These are phyloP conservation scores for Pteria penguin DNA, from an alignment of 2,888 invertebrate species.

Conservation along the genomic window DNA sequence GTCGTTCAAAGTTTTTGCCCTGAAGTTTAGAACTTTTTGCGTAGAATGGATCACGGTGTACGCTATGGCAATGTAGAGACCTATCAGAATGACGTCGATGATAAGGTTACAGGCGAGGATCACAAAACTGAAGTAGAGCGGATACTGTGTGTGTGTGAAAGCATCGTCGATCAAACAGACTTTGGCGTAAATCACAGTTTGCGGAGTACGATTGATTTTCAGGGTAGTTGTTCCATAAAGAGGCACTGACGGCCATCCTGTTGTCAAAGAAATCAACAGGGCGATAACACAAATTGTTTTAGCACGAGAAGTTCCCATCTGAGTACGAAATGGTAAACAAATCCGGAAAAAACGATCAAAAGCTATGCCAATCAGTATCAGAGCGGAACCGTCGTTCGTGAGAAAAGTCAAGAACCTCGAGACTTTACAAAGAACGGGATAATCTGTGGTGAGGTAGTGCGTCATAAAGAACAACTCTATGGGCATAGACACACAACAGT, in stretches of 20 bases:
- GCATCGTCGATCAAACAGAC: conserved; percentile 56
- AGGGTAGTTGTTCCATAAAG: conserved; percentile 58
- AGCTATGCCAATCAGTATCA: conserved; percentile 57
- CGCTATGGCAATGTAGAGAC: conserved; percentile 56
- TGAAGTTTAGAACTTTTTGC: neutral
- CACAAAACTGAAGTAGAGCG: conserved; percentile 55
- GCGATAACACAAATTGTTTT: neutral
- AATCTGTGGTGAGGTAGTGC: conserved; percentile 49
- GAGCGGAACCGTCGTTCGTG: conserved; percentile 58
- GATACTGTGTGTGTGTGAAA: conserved; percentile 39
- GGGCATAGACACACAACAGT: conserved; percentile 61
- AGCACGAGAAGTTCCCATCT: neutral
- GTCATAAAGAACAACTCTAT: conserved; percentile 51
- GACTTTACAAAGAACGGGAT: conserved; percentile 55
- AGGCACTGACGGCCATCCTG: conserved; percentile 56
- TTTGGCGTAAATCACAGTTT: conserved; percentile 27
- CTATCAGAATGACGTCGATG: conserved; percentile 49
- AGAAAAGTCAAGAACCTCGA: conserved; percentile 57
- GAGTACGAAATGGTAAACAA: conserved; percentile 48
- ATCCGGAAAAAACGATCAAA: conserved; percentile 60
- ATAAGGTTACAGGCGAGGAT: conserved; percentile 42
- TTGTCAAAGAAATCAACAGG: conserved; percentile 40
- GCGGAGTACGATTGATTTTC: conserved; percentile 12
- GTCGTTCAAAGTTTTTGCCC: too few relatives aligned
- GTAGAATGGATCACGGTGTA: conserved; percentile 9